Evolutionary conservation across 30 jellyfish, hydroid and myxozoan genomes (phyloP).

Genomic region (Aurelia sp.): DNA sequence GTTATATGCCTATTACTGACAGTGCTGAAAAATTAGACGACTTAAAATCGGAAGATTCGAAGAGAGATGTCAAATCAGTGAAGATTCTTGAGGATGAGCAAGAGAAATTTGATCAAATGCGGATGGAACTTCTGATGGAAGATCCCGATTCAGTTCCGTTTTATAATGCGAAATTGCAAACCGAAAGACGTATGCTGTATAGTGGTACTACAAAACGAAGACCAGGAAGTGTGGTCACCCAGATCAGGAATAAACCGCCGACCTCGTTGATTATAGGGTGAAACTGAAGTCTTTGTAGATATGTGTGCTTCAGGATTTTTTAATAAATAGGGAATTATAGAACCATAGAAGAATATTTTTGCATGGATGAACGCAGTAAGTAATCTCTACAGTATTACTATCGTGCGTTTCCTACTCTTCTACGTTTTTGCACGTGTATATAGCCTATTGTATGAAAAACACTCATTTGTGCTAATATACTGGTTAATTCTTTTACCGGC

Average conservation of each 20-base stretch:
- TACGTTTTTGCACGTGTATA: too few species aligned
- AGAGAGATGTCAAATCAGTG: constrained; percentile 31
- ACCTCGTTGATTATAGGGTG: constrained; percentile 48
- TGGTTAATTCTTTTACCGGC: too few species aligned
- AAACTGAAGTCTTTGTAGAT: neutral
- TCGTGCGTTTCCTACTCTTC: too few species aligned
- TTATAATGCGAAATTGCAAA: constrained; percentile 82
- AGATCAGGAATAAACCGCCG: constrained; percentile 78
- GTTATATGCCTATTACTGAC: constrained; percentile 72
- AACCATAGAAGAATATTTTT: too few species aligned
- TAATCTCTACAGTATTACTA: too few species aligned
- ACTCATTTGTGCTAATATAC: too few species aligned
- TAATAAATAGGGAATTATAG: too few species aligned
- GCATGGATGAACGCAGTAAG: too few species aligned
- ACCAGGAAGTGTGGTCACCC: constrained; percentile 78
- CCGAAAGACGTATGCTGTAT: constrained; percentile 75
- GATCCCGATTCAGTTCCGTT: constrained; percentile 91
- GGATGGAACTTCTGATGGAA: constrained; percentile 69
- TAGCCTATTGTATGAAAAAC: too few species aligned
- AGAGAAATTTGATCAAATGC: constrained; percentile 73
- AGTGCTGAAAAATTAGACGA: constrained; percentile 21
- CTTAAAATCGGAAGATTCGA: constrained; percentile 42
- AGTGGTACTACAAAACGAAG: constrained; percentile 41
- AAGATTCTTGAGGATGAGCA: constrained; percentile 70
- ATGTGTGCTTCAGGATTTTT: too few species aligned